Evolutionary conservation across 2,113 vertebrate species (phyloP).

Genomic region (Solea solea): DNA sequence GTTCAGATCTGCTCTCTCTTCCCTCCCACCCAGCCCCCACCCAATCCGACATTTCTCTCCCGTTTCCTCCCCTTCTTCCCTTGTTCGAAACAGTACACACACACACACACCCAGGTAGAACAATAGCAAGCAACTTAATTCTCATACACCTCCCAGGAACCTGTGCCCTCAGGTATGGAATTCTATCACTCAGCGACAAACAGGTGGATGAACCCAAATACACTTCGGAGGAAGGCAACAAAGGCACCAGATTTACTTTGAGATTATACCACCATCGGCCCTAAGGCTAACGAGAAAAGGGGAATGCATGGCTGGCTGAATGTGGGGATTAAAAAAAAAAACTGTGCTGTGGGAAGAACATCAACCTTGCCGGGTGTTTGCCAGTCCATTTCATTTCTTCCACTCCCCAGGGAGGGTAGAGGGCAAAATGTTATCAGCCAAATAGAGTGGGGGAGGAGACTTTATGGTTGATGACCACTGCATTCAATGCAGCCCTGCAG

Average conservation of each 20-base stretch:
- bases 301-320: not conserved
- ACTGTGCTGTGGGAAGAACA: slow-evolving; percentile 24
- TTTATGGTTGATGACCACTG: slow-evolving; percentile 31
- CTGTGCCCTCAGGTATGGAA: slow-evolving; percentile 81
- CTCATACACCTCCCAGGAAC: slow-evolving; percentile 71
- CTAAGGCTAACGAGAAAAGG: slow-evolving; percentile 26
- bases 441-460: slow-evolving; percentile 63
- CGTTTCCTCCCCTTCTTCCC: slow-evolving; percentile 45
- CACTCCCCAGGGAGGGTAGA: slow-evolving; percentile 51
- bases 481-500: slow-evolving; percentile 60
- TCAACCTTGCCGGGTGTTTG: slow-evolving; percentile 21
- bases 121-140: slow-evolving; percentile 74
- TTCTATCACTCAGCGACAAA: slow-evolving; percentile 77
- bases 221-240: slow-evolving; percentile 61
- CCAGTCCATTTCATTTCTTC: slow-evolving; percentile 58
- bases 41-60: slow-evolving; percentile 27
- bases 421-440: slow-evolving; percentile 63
- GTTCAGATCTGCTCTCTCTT: slow-evolving; percentile 35
- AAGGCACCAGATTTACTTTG: slow-evolving; percentile 66
- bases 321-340: slow-evolving; percentile 2
- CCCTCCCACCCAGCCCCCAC: slow-evolving; percentile 46
- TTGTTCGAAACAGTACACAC: slow-evolving; percentile 61
- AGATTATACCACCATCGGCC: slow-evolving; percentile 66
- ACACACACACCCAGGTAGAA: slow-evolving; percentile 69
- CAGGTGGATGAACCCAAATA: slow-evolving; percentile 77